A percentile compares a stretch with the other conserved stretches of the same genome.
These are phyloP conservation scores for Theristicus caerulescens DNA, from an alignment of 2,113 vertebrate species.

Conservation along the genomic window DNA sequence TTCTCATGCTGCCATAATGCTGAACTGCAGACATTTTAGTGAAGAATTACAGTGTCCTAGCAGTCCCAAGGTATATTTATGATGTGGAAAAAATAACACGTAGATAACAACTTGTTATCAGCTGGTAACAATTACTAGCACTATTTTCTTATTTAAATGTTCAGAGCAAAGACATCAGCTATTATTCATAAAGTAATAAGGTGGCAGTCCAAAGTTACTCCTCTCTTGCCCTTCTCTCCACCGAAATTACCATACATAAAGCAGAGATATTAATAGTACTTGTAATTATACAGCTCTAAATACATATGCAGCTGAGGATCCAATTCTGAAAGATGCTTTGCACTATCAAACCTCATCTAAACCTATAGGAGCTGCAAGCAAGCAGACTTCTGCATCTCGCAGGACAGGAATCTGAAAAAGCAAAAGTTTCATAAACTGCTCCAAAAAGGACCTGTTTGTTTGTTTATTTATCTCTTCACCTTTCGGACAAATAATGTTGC, in stretches of 20 bases:
- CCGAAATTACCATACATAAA: neutral
- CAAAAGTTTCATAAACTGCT: neutral
- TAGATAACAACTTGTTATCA: neutral
- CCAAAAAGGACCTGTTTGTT: neutral
- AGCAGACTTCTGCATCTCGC: neutral
- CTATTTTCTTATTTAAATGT: neutral
- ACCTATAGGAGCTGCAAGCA: neutral
- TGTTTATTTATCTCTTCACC: neutral
- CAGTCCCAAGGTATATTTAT: neutral
- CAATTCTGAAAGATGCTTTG: neutral
- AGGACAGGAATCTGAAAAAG: neutral
- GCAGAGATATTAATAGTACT: neutral
- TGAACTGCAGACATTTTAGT: neutral
- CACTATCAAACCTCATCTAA: neutral
- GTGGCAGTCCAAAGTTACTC: neutral
- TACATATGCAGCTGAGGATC: neutral
- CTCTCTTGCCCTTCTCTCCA: neutral
- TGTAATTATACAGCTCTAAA: neutral
- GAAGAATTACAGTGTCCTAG: neutral
- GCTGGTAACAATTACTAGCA: neutral
- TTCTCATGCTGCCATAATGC: neutral
- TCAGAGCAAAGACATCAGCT: neutral
- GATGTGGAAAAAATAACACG: neutral
- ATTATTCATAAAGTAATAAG: neutral
- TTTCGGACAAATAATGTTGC: neutral